Evolutionary conservation across 2,797 vertebrate species (phyloP).

Genomic region (Pagetopsis macropterus): DNA sequence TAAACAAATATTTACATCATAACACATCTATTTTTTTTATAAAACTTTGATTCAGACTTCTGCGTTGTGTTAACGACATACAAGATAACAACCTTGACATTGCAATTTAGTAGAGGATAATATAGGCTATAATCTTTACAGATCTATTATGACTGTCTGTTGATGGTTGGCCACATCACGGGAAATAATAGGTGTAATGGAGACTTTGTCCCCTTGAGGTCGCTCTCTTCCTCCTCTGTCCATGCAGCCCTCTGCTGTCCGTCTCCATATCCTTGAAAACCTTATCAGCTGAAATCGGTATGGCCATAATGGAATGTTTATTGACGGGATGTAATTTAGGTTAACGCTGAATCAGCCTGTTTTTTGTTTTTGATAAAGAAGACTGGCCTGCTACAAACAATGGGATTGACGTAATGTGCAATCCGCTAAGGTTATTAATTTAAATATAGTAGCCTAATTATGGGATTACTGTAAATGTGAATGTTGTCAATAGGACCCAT

Average conservation of each 20-base stretch:
- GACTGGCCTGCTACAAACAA: constrained; percentile 3
- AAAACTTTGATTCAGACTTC: too few relatives aligned
- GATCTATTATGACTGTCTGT: not conserved
- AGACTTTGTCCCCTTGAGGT: constrained; percentile 55
- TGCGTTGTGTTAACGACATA: too few relatives aligned
- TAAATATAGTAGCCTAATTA: not conserved
- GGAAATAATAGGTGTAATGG: constrained; percentile 41
- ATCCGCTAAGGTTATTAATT: not conserved
- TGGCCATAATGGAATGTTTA: constrained; percentile 7
- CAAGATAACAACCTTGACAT: not conserved
- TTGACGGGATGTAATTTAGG: not conserved
- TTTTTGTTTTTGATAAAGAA: not conserved
- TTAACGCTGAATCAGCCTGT: not conserved
- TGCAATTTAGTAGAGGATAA: not conserved
- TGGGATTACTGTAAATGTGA: not conserved
- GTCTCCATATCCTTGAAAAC: constrained; percentile 44
- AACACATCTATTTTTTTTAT: too few relatives aligned
- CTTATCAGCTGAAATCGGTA: constrained; percentile 49
- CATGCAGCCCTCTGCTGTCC: constrained; percentile 30
- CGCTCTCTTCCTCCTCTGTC: constrained; percentile 44
- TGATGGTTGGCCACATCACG: constrained; percentile 11
- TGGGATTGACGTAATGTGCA: constrained; percentile 37
- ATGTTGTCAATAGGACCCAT: not conserved
- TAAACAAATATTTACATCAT: too few relatives aligned
- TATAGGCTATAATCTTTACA: not conserved